These are phyloP conservation scores for Microtus oregoni DNA, from an alignment of 2,113 vertebrate species.

Conservation along the genomic window DNA sequence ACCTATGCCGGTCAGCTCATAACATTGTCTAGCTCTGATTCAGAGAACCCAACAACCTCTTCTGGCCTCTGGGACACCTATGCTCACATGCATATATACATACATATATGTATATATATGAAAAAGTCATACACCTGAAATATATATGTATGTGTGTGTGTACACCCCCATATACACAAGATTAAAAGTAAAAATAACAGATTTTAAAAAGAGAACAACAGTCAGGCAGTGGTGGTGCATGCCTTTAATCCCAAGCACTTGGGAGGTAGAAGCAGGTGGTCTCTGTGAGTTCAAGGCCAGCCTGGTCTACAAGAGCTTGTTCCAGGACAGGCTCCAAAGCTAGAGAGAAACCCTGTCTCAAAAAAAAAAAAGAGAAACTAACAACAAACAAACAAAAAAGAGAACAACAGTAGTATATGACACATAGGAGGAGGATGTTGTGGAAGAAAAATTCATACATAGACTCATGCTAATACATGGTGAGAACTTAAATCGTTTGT, in stretches of 20 bases:
- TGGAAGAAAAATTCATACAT: neutral
- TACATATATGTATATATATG: too few species aligned
- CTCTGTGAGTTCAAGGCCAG: too few species aligned
- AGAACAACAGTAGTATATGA: neutral
- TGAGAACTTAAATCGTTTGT: neutral
- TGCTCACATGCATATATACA: neutral
- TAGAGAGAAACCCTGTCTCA: too few species aligned
- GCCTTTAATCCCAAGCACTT: too few species aligned
- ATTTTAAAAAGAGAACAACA: neutral
- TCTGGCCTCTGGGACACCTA: neutral
- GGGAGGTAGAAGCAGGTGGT: too few species aligned
- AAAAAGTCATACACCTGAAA: too few species aligned
- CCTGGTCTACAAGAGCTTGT: too few species aligned
- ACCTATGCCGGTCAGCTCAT: neutral
- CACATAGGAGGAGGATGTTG: neutral
- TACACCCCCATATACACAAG: neutral
- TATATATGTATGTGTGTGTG: too few species aligned
- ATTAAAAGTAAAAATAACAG: neutral
- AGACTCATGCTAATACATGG: neutral
- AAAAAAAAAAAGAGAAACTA: too few species aligned
- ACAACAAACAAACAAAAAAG: too few species aligned
- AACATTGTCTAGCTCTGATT: neutral
- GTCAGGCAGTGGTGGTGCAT: accelerated
- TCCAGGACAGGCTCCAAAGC: too few species aligned
- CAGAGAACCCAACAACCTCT: too few species aligned